A percentile compares a stretch with the other conserved stretches of the same genome.
Evolutionary conservation across 2,888 invertebrate genomes (phyloP).

Genomic region (Drosophila pseudotalamancana): DNA sequence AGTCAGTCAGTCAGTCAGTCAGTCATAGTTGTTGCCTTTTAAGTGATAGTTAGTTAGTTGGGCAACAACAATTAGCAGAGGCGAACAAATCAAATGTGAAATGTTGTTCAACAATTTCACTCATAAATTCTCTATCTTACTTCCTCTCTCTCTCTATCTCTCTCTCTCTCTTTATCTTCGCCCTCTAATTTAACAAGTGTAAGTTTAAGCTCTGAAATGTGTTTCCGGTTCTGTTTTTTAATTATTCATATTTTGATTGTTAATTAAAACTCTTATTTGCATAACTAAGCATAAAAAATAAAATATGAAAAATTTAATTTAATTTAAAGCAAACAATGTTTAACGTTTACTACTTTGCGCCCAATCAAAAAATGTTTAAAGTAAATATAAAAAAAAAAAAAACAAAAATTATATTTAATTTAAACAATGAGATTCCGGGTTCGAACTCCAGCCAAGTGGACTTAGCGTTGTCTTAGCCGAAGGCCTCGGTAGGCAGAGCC

Average conservation of each 20-base stretch:
- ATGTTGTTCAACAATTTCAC: constrained; percentile 46
- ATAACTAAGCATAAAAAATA: too few species aligned
- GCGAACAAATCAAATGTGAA: constrained; percentile 22
- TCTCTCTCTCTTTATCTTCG: not conserved
- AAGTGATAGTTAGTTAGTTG: constrained; percentile 1
- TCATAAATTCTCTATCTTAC: constrained; percentile 1
- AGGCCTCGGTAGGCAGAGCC: not conserved
- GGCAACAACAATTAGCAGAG: constrained; percentile 16
- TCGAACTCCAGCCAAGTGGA: not conserved
- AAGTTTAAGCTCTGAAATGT: too few species aligned
- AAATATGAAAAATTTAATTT: too few species aligned
- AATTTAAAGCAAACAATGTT: too few species aligned
- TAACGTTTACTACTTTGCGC: too few species aligned
- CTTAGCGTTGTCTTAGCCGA: not conserved
- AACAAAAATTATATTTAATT: too few species aligned
- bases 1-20: constrained; percentile 19
- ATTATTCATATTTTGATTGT: not conserved
- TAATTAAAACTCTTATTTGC: not conserved
- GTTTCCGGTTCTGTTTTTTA: too few species aligned
- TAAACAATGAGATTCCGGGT: not conserved
- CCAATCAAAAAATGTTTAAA: too few species aligned
- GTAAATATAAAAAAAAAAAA: too few species aligned
- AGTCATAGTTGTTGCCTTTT: constrained; percentile 2
- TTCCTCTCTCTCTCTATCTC: not conserved
- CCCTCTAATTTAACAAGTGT: not conserved